Base-by-base conservation (phyloP, 2,888 invertebrate genomes). In the Laothoe populi region DNA sequence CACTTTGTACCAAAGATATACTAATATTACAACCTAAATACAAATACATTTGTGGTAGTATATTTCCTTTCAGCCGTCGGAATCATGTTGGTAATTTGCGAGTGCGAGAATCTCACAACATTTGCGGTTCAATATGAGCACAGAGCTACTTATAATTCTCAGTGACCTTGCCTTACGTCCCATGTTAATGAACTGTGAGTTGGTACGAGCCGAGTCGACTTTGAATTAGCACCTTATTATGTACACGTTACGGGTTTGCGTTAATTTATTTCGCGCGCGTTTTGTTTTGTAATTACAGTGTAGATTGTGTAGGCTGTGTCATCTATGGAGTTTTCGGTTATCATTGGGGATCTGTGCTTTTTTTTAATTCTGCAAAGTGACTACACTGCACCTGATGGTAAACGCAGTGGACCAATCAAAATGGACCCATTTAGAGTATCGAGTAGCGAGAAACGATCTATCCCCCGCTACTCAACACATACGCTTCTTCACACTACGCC, bases 141-240 rank as follows among this genome's bases (percentile, higher is more conserved):
- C 44, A 4, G 31, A 40, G 58, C 62, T 58, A 62, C 62, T 58
- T 62, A 58, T 46, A 53, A 58, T 48, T 58, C 67, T 53, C 63
- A 65, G 65, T 77, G 82, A 75, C 84, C 84, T 84, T 84, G 84
- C 68, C 63, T 69, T 68, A 66, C 73, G 68, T 66, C 68, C 69
- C 70, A 73, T 81, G 83, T 79, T 83, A 85, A 83, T 82, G 83
- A 83, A 82, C 79, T 70, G 71, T 70, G 67, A 70, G 72, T 70
- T 68, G 67, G 62, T 70, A 70, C 69, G 57, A 44, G 67, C 49
- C 57, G 63, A 66, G 66, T 66, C 68, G 70, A 72, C 71, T 67
- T 70, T 74, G 74, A 83, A 83, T 85, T 84, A 83, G 70, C 79
- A 77, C 80, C 75, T 81, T 80, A 77, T 74, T 76, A 73, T 74